Percentiles rank a stretch among this genome's conserved stretches.
phyloP scores from a whole-genome alignment of 2,113 vertebrate genomes.

The Aspidoscelis tigris region DNA sequence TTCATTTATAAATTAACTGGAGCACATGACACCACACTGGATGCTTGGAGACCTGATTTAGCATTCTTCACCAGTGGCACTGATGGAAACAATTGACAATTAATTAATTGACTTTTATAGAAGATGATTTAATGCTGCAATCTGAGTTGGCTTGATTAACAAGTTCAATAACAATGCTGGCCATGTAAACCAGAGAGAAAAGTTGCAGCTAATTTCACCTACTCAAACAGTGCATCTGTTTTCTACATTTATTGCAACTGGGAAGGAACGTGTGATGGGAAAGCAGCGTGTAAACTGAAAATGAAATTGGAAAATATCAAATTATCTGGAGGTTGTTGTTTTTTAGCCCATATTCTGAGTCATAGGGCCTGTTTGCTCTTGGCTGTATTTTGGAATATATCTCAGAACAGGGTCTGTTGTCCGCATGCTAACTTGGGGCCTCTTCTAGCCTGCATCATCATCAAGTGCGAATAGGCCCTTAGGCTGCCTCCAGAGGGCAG shows the following conservation, averaged over 20 bases:
- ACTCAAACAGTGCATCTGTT: conserved; percentile 18
- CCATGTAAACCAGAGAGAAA: conserved; percentile 40
- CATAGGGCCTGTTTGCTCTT: not conserved
- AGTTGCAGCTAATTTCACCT: conserved; percentile 3
- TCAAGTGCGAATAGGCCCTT: too few relatives aligned
- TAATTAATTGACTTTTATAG: conserved; percentile 48
- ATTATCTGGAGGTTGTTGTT: not conserved
- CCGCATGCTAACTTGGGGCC: too few relatives aligned
- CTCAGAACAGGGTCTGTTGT: too few relatives aligned
- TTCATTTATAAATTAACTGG: too few relatives aligned
- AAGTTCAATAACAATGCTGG: conserved; percentile 45
- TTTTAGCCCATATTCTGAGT: not conserved
- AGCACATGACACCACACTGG: not conserved
- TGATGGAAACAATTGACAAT: conserved; percentile 55
- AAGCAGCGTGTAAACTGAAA: conserved; percentile 34
- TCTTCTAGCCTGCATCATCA: too few relatives aligned
- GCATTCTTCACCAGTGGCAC: conserved; percentile 50
- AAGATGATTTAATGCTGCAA: conserved; percentile 52
- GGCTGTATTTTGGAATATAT: too few relatives aligned
- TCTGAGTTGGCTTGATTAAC: conserved; percentile 56
- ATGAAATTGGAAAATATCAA: conserved; percentile 19
- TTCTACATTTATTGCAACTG: conserved; percentile 16
- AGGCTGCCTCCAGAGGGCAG: too few relatives aligned
- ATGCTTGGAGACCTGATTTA: conserved; percentile 49
- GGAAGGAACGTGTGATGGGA: conserved; percentile 30